Evolutionary conservation across 1,140 invertebrate genomes (phyloP).

Genomic region (Copidosoma floridanum): DNA sequence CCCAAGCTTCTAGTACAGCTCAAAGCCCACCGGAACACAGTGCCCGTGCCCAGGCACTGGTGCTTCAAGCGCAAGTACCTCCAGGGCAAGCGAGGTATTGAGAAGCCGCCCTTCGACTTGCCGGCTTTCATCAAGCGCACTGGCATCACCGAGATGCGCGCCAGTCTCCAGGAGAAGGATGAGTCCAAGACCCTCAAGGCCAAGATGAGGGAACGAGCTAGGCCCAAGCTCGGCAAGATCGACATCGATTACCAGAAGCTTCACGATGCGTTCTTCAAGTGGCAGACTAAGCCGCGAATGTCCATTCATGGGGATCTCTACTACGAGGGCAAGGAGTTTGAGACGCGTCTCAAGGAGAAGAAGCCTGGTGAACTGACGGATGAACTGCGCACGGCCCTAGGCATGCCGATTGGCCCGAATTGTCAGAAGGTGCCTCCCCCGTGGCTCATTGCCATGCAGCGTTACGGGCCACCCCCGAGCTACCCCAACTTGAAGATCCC

Average conservation of each 20-base stretch:
- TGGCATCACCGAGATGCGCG: constrained; percentile 99
- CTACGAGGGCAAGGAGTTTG: constrained; percentile 99
- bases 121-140: constrained; percentile 99
- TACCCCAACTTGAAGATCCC: constrained; percentile 99
- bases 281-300: constrained; percentile 99
- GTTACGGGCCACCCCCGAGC: constrained; percentile 98
- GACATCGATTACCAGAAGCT: constrained; percentile 99
- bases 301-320: constrained; percentile 99
- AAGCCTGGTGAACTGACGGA: constrained; percentile 97
- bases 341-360: constrained; percentile 95
- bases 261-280: constrained; percentile 98
- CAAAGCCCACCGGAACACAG: constrained; percentile 92
- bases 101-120: constrained; percentile 97
- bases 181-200: constrained; percentile 95
- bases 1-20: constrained; percentile 93
- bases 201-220: constrained; percentile 95
- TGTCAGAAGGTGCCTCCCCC: constrained; percentile 91
- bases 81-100: constrained; percentile 97
- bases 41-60: constrained; percentile 96
- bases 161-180: constrained; percentile 97
- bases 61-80: constrained; percentile 97
- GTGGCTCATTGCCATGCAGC: constrained; percentile 99
- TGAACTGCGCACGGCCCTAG: constrained; percentile 92
- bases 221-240: constrained; percentile 98
- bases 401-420: constrained; percentile 96